phyloP scores from a whole-genome alignment of 2,113 vertebrate genomes.

The Cepphus grylle region DNA sequence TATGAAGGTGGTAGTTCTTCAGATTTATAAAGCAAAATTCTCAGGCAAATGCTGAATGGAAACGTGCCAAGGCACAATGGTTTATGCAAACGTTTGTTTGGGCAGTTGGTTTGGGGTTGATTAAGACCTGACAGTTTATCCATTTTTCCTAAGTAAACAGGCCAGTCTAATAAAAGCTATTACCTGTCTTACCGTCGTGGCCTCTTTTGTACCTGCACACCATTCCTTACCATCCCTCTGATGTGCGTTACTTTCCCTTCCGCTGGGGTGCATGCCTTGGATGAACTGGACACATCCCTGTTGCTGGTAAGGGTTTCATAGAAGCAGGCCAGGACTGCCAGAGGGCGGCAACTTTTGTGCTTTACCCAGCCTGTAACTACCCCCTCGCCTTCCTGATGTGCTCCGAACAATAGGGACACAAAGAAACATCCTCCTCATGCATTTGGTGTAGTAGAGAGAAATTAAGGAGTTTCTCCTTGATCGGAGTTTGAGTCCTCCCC shows the following conservation, averaged over 20 bases:
- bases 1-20: background rate
- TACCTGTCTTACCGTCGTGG: background rate
- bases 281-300: background rate
- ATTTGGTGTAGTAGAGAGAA: background rate
- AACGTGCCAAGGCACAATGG: background rate
- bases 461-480: background rate
- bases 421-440: rapidly evolving
- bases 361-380: background rate
- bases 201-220: background rate
- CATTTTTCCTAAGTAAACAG: background rate
- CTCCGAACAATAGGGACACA: background rate
- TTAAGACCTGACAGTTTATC: background rate
- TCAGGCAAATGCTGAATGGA: background rate
- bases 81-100: background rate
- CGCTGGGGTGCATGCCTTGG: rapidly evolving
- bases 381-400: background rate
- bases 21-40: background rate
- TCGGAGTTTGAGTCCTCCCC: background rate
- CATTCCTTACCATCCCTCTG: rapidly evolving
- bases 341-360: background rate
- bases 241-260: background rate
- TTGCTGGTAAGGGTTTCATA: background rate
- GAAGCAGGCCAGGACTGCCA: background rate
- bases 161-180: background rate
- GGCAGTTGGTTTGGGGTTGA: background rate